Base-by-base conservation (phyloP, 1,140 invertebrate species). In the Lordiphosa collinella region DNA sequence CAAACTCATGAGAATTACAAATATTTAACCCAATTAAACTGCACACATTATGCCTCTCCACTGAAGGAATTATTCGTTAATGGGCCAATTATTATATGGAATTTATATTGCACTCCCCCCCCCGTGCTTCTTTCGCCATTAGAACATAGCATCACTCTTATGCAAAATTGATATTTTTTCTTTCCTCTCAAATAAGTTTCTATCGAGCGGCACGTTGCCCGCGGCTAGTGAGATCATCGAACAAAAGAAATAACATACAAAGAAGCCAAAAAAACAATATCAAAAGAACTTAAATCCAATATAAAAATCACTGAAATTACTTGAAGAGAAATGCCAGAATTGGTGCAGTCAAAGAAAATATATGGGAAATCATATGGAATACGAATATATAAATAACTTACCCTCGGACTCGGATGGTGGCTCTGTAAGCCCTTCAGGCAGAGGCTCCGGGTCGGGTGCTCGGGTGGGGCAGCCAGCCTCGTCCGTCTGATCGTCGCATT, bases 401-500 rank as follows among this genome's bases (percentile, higher is more conserved):
- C 18, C 14, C 16, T 18, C 38, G 8, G 8, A 22, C 0, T 44
- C 11, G 34, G 16, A n/a, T 8, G 7, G 0, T 8, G 36, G 14
- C 8, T 48, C n/a, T 0, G 18, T 0, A 5, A 29, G 37, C 35
- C 7, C 35, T 6, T 62, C 47, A 0, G 36, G 31, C 7, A 43
- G 13, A 0, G 29, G 48, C 12, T 54, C 37, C 0, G 35, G 31
- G 1, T 59, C 37, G 0, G 43, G 22, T 4, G 22, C 22, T 4
- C 2, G 7, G 7, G 22, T 7, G 14, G 57, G 85, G 82, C 93
- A 94, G 86, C 91, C 89, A 14, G 67, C 65, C 76, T 94, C 93
- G 73, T 94, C 93, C 5, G 91, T 91, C 34, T 78, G 65, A 59
- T 92, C 93, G 62, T 91, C 86, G 5, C 76, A 82, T 2, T 80